Conservation (phyloP, 2,888 invertebrate species). For the Diarsia dahlii region DNA sequence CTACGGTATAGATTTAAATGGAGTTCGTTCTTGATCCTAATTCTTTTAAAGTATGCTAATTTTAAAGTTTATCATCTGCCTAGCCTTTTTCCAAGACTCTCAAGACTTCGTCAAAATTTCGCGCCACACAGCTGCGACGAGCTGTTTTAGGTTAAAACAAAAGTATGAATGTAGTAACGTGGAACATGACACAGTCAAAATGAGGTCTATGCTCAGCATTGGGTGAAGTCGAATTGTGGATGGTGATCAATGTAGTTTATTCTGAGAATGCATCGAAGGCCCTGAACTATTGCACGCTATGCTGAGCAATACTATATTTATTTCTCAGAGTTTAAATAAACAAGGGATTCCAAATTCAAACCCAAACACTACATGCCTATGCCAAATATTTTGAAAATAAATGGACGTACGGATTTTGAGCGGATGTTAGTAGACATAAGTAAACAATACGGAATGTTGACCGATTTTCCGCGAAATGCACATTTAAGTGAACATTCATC, state of each 20-base stretch:
- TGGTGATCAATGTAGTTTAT: not conserved
- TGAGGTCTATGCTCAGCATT: too few relatives aligned
- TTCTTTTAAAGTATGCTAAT: not conserved
- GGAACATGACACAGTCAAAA: too few relatives aligned
- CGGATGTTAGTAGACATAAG: constrained; percentile 53
- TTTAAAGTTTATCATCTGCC: not conserved
- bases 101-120: too few relatives aligned
- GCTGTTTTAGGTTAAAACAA: not conserved
- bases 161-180: not conserved
- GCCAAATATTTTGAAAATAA: constrained; percentile 54
- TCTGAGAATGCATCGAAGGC: constrained; percentile 10
- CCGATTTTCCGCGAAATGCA: constrained; percentile 52
- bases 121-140: too few relatives aligned
- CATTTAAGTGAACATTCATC: constrained; percentile 54
- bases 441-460: constrained; percentile 59
- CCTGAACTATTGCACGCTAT: not conserved
- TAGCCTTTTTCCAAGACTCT: not conserved
- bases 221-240: too few relatives aligned
- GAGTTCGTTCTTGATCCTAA: not conserved
- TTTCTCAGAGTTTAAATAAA: constrained; percentile 38
- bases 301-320: constrained; percentile 27
- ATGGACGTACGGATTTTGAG: constrained; percentile 38
- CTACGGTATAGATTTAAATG: not conserved
- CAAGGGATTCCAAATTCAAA: constrained; percentile 33
- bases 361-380: constrained; percentile 30